Base-by-base conservation (phyloP, 1,140 invertebrate species). In the Heterodera schachtii region DNA sequence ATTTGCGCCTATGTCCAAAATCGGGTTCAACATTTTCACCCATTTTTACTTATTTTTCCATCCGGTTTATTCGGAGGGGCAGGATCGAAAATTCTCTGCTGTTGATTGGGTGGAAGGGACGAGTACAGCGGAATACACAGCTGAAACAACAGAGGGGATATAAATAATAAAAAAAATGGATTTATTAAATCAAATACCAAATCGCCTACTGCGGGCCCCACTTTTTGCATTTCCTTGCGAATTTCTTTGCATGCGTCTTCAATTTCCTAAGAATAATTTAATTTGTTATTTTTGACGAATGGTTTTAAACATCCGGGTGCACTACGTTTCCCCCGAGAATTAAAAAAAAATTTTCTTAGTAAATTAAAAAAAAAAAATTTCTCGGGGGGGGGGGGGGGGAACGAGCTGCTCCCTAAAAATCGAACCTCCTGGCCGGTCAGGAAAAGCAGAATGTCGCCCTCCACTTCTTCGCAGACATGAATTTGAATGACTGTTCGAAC, bases 391-490 rank as follows among this genome's bases (percentile, higher is more conserved):
- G n/a, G n/a, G 66, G 16, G 41, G 6, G n/a, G n/a, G n/a, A n/a
- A n/a, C n/a, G n/a, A n/a, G n/a, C n/a, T n/a, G n/a, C n/a, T n/a
- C n/a, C n/a, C n/a, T 69, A 8, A 69, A 69, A 69, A 31, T 69
- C 67, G 3, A 1, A 97, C 95, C 86, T 96, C 95, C 90, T 96
- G 98, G 1, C 96, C 96, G 0, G 96, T 94, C 3, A 98, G 90
- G 91, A 98, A 98, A 1, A 98, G 91, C 16, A 84, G 69, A 57
- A 84, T 84, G 13, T 75, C 52, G 21, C 85, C 85, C 46, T 74
- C 44, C 46, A 84, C 75, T 21, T 74, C 49, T 41, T 9, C 86
- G 3, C 80, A 16, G 5, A 89, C 71, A 41, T 81, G 75, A 64
- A 78, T 84, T 47, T 84, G 83, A 74, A 87, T 71, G 13, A 78